phyloP scores from a whole-genome alignment of 1,140 invertebrate genomes.

The Bacillus rossius region DNA sequence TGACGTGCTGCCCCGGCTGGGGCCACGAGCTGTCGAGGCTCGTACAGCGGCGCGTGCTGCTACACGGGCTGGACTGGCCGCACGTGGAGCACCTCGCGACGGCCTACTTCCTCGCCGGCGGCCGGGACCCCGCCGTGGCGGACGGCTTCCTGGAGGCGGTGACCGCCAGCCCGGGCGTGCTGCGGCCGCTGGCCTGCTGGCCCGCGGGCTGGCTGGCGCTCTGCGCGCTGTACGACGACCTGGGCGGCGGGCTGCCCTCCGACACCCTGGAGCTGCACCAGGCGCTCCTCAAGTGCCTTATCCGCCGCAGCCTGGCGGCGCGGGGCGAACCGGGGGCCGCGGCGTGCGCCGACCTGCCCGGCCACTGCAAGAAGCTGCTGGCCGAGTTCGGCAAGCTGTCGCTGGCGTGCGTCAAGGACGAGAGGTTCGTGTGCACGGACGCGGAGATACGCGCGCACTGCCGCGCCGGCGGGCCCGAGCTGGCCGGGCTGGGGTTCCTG shows the following conservation, averaged over 20 bases:
- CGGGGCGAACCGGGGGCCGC: slow-evolving; percentile 9
- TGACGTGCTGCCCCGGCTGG: slow-evolving; percentile 44
- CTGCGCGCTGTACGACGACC: slow-evolving; percentile 45
- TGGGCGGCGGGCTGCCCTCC: slow-evolving; percentile 31
- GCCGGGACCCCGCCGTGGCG: slow-evolving; percentile 36
- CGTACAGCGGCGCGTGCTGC: slow-evolving; percentile 43
- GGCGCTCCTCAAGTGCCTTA: slow-evolving; percentile 42
- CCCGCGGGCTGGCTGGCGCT: slow-evolving; percentile 50
- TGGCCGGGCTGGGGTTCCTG: slow-evolving; percentile 43
- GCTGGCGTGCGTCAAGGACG: slow-evolving; percentile 42
- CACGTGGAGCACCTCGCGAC: slow-evolving; percentile 46
- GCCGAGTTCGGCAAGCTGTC: slow-evolving; percentile 47
- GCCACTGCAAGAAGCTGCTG: slow-evolving; percentile 44
- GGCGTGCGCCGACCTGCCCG: slow-evolving; percentile 36
- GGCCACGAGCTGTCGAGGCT: slow-evolving; percentile 37
- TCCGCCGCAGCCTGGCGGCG: slow-evolving; percentile 35
- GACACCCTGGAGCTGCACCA: slow-evolving; percentile 41
- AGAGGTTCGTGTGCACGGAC: slow-evolving; percentile 43
- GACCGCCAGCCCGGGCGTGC: slow-evolving; percentile 25
- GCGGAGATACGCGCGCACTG: slow-evolving; percentile 39
- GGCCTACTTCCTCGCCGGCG: slow-evolving; percentile 46
- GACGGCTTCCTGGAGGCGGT: slow-evolving; percentile 23
- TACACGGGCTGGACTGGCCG: slow-evolving; percentile 47
- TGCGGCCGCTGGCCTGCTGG: slow-evolving; percentile 44
- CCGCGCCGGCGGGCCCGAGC: slow-evolving; percentile 32